Evolutionary conservation across 2,797 vertebrate species (phyloP).

Genomic region (Lagocephalus sceleratus): DNA sequence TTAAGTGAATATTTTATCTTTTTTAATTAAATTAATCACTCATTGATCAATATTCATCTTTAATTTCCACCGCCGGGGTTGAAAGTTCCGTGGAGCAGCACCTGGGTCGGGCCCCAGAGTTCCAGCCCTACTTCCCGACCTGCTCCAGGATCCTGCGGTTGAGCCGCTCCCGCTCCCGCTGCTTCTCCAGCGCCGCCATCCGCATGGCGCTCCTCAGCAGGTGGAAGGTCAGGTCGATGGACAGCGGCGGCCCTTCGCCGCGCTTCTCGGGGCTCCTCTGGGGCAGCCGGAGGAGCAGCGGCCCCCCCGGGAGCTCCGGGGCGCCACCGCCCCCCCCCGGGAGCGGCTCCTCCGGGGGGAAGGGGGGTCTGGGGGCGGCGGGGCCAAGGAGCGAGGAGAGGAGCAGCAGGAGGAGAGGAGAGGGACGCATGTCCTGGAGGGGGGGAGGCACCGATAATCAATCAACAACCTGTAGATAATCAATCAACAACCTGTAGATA

Average conservation of each 20-base stretch:
- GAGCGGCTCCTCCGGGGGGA: constrained; percentile 57
- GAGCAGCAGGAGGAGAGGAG: constrained; percentile 73
- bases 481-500: too few species aligned
- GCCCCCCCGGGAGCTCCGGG: constrained; percentile 60
- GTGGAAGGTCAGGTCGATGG: constrained; percentile 95
- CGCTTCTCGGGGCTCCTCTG: constrained; percentile 65
- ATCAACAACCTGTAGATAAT: not conserved
- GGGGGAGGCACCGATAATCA: not conserved
- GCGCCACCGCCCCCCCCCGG: constrained; percentile 58
- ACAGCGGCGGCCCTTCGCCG: constrained; percentile 83
- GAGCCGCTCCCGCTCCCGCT: constrained; percentile 83
- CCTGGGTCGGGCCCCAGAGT: too few species aligned
- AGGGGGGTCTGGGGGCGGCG: constrained; percentile 64
- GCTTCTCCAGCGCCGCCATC: constrained; percentile 84
- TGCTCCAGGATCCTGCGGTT: constrained; percentile 89
- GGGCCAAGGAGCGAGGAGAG: constrained; percentile 65
- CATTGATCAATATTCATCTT: too few species aligned
- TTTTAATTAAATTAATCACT: too few species aligned
- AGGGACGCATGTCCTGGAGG: constrained; percentile 72
- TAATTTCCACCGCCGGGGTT: too few species aligned
- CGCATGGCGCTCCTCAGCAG: constrained; percentile 90
- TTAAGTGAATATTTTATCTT: too few species aligned
- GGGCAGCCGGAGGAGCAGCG: constrained; percentile 59
- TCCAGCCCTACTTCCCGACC: constrained; percentile 82
- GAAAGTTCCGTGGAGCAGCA: too few species aligned